Base-by-base conservation (phyloP, 1,140 invertebrate genomes). In the Trachelipus rathkii region DNA sequence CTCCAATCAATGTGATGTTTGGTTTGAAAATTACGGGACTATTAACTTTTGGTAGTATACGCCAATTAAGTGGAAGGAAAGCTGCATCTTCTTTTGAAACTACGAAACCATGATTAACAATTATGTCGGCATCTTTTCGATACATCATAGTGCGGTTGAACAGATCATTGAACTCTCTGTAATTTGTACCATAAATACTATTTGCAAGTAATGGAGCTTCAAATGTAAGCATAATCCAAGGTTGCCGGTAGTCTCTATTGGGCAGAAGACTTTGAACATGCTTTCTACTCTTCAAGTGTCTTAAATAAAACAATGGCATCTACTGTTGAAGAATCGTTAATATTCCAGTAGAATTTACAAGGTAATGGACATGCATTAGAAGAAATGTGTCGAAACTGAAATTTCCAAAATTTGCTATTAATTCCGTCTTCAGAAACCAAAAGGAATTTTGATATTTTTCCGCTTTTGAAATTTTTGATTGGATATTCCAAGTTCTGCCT, bases 1-100 rank as follows among this genome's bases (percentile, higher is more conserved):
- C 97, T 50, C 95, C 95, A 3, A 96, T 94, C 87, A 90, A 79
- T 4, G 93, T 24, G 66, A 43, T 94, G 15, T 92, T 95, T 84
- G 95, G 96, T 83, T 94, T 94, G 5, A 44, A 70, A 11, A 13
- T 73, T 80, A 83, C 8, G 19, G 19, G 10, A 77, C 70, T 24
- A 10, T 44, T 21, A 15, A 23, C 0, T 19, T 15, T 5, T 19
- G 73, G 70, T 13, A 44, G 76, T 2, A 19, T 21, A 0, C 72
- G 66, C 79, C 76, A 80, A 21, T 45, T 10, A 15, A 53, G 66
- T 15, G 79, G 76, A 19, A 78, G 45, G 2, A 78, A 24, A n/a
- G 13, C 44, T 3, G 76, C 71, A 7, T 77, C 78, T 45, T 50
- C 15, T 13, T 75, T 79, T 6, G 44, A 67, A 9, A 81, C 67